Percentiles rank a stretch among this genome's conserved stretches.
Conservation (phyloP, 2,888 invertebrate genomes). For the Steromphala cineraria region DNA sequence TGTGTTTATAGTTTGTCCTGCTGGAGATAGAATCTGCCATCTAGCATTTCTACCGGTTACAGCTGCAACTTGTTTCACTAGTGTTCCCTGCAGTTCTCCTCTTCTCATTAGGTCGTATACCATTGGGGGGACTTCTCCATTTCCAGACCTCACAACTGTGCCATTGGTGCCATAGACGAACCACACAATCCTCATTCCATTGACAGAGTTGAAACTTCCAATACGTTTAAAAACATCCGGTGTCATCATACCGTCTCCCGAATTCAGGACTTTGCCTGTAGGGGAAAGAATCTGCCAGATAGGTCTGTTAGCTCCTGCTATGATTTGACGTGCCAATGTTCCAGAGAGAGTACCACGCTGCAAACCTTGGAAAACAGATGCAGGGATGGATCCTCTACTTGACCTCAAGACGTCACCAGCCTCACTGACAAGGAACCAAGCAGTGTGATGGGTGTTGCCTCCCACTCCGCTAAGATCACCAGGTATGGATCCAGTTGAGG, state of each 20-base stretch:
- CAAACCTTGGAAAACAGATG: not conserved
- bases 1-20: not conserved
- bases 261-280: conserved; percentile 26
- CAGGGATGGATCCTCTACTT: conserved; percentile 22
- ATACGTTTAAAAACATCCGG: not conserved
- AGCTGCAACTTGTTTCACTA: not conserved
- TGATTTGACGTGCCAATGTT: not conserved
- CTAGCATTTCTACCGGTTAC: not conserved
- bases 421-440: conserved; percentile 12
- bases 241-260: conserved; percentile 31
- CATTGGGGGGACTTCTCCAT: conserved; percentile 12
- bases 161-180: conserved; percentile 22
- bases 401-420: conserved; percentile 20
- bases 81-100: not conserved
- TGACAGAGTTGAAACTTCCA: not conserved
- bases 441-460: not conserved
- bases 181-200: not conserved
- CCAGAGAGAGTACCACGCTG: not conserved
- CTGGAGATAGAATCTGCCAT: conserved; percentile 2
- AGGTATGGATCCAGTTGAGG: not conserved
- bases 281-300: conserved; percentile 34
- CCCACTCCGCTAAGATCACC: not conserved
- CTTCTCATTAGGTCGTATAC: not conserved
- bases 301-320: not conserved
- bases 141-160: conserved; percentile 18